phyloP scores from a whole-genome alignment of 35 echinoderm and acorn worm species.

The Ophiothrix spiculata region DNA sequence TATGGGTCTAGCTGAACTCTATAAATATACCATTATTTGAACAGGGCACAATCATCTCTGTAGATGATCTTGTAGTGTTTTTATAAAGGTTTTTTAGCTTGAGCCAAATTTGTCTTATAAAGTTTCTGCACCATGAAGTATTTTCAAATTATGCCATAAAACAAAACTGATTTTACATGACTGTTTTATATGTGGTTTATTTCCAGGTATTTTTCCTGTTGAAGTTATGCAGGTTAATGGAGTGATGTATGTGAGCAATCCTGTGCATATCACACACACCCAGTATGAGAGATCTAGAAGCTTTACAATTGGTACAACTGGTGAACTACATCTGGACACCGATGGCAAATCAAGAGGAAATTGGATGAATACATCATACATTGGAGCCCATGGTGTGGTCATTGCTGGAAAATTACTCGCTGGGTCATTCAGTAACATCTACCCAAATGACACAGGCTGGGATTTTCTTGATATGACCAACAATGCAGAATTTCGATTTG shows the following conservation, averaged over 20 bases:
- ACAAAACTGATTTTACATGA: too few relatives aligned
- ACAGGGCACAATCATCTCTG: too few relatives aligned
- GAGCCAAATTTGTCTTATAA: too few relatives aligned
- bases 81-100: too few relatives aligned
- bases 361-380: constrained; percentile 41
- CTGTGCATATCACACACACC: constrained; percentile 8
- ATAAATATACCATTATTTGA: too few relatives aligned
- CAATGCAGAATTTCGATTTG: constrained; percentile 49
- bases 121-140: too few relatives aligned
- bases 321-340: constrained; percentile 32
- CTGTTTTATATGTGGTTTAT: neutral
- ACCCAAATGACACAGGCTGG: neutral
- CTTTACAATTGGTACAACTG: constrained; percentile 34
- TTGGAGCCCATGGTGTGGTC: constrained; percentile 34
- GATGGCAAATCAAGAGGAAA: constrained; percentile 9
- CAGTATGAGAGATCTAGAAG: constrained; percentile 30
- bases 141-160: too few relatives aligned
- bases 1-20: too few relatives aligned
- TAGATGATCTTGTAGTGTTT: too few relatives aligned
- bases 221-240: constrained; percentile 29
- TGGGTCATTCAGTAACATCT: constrained; percentile 35
- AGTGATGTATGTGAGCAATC: constrained; percentile 22
- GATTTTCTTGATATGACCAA: constrained; percentile 36
- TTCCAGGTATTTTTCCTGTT: constrained; percentile 26
- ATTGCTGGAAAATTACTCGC: constrained; percentile 42